Base-by-base conservation (phyloP, 2,888 invertebrate species). In the Hypomecis atomaria region DNA sequence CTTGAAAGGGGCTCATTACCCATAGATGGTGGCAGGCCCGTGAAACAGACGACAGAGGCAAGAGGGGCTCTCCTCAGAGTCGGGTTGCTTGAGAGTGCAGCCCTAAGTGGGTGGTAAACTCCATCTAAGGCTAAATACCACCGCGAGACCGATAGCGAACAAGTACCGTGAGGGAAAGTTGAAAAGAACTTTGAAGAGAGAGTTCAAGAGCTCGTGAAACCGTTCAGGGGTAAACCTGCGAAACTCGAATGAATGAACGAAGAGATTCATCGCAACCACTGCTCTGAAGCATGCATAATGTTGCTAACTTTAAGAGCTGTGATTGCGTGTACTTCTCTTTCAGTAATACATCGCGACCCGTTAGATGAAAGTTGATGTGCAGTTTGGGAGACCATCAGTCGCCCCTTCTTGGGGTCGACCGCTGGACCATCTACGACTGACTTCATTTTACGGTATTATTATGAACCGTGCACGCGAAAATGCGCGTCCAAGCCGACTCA, bases 141-240 rank as follows among this genome's bases (percentile, higher is more conserved):
- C 87, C 92, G 89, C 89, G 94, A 94, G 94, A 93, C 94, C 94
- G 94, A 95, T 94, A 94, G 94, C 93, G 89, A 92, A 90, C 89
- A 94, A 94, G 94, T 94, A 94, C 94, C 94, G 94, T 94, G 94
- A 95, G 94, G 94, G 94, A 95, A 95, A 95, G 94, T 89, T 94
- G 94, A 93, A 94, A 94, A 95, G 94, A 91, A 94, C 94, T 94
- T 94, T 94, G 94, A 94, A 94, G 93, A 94, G 85, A 89, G 88
- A 90, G 89, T 90, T 88, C 83, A 90, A 89, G 78, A 90, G 89
- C 85, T 86, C 87, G 90, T 92, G 90, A 83, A 83, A 92, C 89
- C 88, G 91, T 86, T 87, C 90, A 89, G 87, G 86, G 89, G 89
- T 88, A 91, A 92, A 87, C 89, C 93, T 89, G 94, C 94, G 90